Evolutionary conservation across 1,140 invertebrate species (phyloP).

Genomic region (Drosophila cardini): DNA sequence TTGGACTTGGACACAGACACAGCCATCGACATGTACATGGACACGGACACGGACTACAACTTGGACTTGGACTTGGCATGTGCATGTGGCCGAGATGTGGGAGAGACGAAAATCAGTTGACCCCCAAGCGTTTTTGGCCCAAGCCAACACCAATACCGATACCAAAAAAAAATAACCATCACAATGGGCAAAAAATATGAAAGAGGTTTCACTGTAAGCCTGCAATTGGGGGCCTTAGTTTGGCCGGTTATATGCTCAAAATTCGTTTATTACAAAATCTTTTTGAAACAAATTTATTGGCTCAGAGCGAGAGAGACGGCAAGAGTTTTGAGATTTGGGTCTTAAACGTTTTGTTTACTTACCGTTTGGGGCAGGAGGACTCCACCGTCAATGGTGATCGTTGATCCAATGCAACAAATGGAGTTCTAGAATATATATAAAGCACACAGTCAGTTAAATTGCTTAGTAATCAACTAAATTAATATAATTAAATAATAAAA

Average conservation of each 20-base stretch:
- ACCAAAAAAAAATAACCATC: slow-evolving; percentile 17
- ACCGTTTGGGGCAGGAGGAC: slow-evolving; percentile 84
- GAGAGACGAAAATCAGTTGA: slow-evolving; percentile 81
- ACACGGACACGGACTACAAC: slow-evolving; percentile 22
- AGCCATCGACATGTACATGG: slow-evolving; percentile 29
- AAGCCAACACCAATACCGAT: slow-evolving; percentile 36
- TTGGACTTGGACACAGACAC: slow-evolving; percentile 24
- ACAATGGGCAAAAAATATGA: slow-evolving; percentile 35
- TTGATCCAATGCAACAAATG: slow-evolving; percentile 85
- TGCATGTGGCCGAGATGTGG: slow-evolving; percentile 52
- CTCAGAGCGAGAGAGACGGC: slow-evolving; percentile 25
- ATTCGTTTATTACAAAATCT: slow-evolving; percentile 82
- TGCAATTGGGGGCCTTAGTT: slow-evolving; percentile 55
- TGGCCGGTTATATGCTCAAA: slow-evolving; percentile 54
- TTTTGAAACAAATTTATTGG: slow-evolving; percentile 76
- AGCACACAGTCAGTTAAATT: slow-evolving; percentile 10
- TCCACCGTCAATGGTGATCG: slow-evolving; percentile 84
- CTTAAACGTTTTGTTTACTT: slow-evolving; percentile 51
- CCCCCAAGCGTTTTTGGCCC: slow-evolving; percentile 66
- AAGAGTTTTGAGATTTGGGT: slow-evolving; percentile 6
- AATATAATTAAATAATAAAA: slow-evolving; percentile 1
- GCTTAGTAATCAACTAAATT: not conserved
- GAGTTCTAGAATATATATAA: slow-evolving; percentile 64
- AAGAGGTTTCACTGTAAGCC: slow-evolving; percentile 51
- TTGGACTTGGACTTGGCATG: slow-evolving; percentile 63